These are phyloP conservation scores for Odontesthes bonariensis DNA, from an alignment of 2,113 vertebrate species.

Conservation along the genomic window DNA sequence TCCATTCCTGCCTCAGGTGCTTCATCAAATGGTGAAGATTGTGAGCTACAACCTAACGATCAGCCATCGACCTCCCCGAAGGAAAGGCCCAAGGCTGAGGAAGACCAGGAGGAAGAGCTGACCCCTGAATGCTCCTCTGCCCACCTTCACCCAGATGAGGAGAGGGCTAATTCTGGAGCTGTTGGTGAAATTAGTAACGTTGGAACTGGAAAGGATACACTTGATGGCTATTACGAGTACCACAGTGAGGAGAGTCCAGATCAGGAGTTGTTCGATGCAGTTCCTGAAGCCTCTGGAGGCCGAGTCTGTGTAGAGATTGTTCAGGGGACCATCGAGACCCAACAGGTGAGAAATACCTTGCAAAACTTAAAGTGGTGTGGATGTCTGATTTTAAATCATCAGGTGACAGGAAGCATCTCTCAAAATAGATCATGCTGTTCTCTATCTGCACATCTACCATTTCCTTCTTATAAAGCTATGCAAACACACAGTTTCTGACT, in stretches of 20 bases:
- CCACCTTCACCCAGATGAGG: conserved; percentile 39
- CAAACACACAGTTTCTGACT: too few species aligned
- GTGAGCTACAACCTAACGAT: conserved; percentile 7
- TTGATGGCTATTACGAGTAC: conserved; percentile 25
- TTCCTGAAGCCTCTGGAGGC: conserved; percentile 11
- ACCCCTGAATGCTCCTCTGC: conserved; percentile 9
- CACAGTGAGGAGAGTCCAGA: conserved; percentile 22
- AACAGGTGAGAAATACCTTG: conserved; percentile 56
- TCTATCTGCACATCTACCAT: too few species aligned
- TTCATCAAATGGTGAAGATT: neutral
- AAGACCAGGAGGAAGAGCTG: conserved; percentile 16
- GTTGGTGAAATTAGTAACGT: neutral
- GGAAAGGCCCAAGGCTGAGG: conserved; percentile 7
- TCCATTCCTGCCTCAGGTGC: accelerated
- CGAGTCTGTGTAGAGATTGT: conserved; percentile 51
- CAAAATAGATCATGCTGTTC: too few species aligned
- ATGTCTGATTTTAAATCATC: neutral
- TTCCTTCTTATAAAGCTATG: too few species aligned
- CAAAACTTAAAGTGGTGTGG: neutral
- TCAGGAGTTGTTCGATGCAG: conserved; percentile 9
- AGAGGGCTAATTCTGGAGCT: neutral
- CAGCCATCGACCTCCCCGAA: conserved; percentile 13
- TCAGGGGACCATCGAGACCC: conserved; percentile 57
- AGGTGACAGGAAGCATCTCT: too few species aligned
- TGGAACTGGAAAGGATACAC: conserved; percentile 21